Conservation (phyloP, 2,797 vertebrate genomes). For the Botia almorhae region DNA sequence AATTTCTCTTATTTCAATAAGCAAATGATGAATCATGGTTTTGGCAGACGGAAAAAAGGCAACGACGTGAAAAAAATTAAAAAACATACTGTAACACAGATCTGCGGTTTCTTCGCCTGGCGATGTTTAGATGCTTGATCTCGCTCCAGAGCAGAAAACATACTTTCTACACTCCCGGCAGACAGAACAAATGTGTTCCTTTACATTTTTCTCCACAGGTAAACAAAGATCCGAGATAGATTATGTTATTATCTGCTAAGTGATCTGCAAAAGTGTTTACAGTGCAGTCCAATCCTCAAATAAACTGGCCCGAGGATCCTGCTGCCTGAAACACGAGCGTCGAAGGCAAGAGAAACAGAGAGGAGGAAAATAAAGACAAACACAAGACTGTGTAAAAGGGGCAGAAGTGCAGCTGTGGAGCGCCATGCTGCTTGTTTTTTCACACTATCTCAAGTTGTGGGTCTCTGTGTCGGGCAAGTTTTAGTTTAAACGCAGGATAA, state of each 20-base stretch:
- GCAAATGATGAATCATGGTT: constrained; percentile 69
- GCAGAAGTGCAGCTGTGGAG: constrained; percentile 33
- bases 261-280: constrained; percentile 50
- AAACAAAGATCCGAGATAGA: constrained; percentile 53
- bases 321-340: constrained; percentile 16
- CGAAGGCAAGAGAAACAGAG: neutral
- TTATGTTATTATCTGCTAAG: constrained; percentile 52
- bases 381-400: constrained; percentile 1
- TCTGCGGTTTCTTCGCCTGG: constrained; percentile 34
- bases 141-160: constrained; percentile 30
- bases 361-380: neutral
- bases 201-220: constrained; percentile 51
- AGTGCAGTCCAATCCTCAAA: constrained; percentile 41
- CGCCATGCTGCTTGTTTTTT: constrained; percentile 5
- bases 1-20: constrained; percentile 80
- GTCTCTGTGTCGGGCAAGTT: constrained; percentile 61
- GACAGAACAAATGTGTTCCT: constrained; percentile 27
- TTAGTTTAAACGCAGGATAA: constrained; percentile 68
- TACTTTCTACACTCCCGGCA: constrained; percentile 35
- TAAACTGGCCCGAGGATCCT: constrained; percentile 50
- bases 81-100: constrained; percentile 61
- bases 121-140: constrained; percentile 35
- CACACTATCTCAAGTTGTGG: constrained; percentile 45
- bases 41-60: constrained; percentile 69
- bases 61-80: constrained; percentile 71